A percentile compares a stretch with the other conserved stretches of the same genome.
Conservation (phyloP, 2,113 vertebrate species). For the Gavialis gangeticus region DNA sequence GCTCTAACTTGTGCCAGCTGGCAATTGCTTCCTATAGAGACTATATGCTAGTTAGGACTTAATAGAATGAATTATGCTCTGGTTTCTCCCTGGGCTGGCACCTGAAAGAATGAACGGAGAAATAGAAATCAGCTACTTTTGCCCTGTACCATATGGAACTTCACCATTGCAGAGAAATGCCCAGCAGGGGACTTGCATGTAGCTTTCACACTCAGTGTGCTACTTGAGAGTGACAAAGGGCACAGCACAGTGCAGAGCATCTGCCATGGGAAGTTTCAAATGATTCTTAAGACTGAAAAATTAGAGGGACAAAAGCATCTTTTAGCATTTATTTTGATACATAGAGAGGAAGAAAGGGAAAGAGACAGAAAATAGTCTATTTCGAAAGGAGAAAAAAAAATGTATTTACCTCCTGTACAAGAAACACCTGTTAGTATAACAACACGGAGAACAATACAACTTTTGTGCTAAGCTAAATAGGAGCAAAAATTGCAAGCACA, state of each 20-base stretch:
- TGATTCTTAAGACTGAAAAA: not conserved
- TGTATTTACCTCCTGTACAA: not conserved
- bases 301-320: not conserved
- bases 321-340: not conserved
- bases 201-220: not conserved
- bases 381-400: not conserved
- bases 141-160: fast-evolving
- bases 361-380: not conserved
- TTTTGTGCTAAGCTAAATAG: slow-evolving; percentile 14
- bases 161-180: not conserved
- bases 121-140: not conserved
- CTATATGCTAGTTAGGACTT: not conserved
- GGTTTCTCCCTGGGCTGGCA: fast-evolving
- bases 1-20: not conserved
- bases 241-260: slow-evolving; percentile 2
- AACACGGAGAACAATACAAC: slow-evolving; percentile 2
- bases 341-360: not conserved
- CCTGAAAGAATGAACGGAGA: not conserved
- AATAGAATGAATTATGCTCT: not conserved
- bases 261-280: not conserved
- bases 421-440: not conserved
- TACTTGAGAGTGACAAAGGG: not conserved
- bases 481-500: slow-evolving; percentile 41
- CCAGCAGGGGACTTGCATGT: not conserved
- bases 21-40: not conserved